Evolutionary conservation across 2,888 invertebrate species (phyloP).

Genomic region (Meteorus colon): DNA sequence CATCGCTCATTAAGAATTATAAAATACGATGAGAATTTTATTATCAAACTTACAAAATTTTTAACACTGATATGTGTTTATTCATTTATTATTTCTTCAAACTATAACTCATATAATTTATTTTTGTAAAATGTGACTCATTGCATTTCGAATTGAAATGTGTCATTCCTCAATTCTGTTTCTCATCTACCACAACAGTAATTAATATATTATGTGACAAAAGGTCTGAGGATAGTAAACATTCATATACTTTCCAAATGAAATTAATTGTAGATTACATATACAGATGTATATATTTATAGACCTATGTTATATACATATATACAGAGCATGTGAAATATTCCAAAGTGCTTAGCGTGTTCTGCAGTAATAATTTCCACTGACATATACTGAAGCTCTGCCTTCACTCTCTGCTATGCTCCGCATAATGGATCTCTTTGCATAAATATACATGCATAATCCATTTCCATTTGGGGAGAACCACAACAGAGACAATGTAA

Average conservation of each 20-base stretch:
- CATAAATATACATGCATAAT: constrained; percentile 20
- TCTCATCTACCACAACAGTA: background rate
- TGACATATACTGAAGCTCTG: constrained; percentile 2
- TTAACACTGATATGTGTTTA: too few species aligned
- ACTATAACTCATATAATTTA: background rate
- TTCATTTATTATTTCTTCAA: background rate
- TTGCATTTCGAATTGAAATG: background rate
- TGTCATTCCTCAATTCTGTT: background rate
- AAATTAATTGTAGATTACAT: too few species aligned
- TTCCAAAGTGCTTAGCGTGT: constrained; percentile 32
- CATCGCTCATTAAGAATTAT: too few species aligned
- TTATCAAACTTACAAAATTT: too few species aligned
- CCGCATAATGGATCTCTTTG: constrained; percentile 9
- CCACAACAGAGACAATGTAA: too few species aligned
- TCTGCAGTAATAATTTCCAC: constrained; percentile 33
- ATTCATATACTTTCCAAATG: background rate
- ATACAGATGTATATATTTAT: constrained; percentile 1
- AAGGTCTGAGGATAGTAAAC: background rate
- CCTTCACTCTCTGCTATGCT: background rate
- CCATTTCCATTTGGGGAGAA: constrained; percentile 12
- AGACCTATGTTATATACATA: background rate
- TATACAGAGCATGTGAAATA: constrained; percentile 5
- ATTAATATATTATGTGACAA: background rate
- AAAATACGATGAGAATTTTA: too few species aligned
- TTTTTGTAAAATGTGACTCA: background rate